A percentile compares a stretch with the other conserved stretches of the same genome.
Evolutionary conservation across 2,888 invertebrate genomes (phyloP).

Genomic region (Drosophila gaucha): DNA sequence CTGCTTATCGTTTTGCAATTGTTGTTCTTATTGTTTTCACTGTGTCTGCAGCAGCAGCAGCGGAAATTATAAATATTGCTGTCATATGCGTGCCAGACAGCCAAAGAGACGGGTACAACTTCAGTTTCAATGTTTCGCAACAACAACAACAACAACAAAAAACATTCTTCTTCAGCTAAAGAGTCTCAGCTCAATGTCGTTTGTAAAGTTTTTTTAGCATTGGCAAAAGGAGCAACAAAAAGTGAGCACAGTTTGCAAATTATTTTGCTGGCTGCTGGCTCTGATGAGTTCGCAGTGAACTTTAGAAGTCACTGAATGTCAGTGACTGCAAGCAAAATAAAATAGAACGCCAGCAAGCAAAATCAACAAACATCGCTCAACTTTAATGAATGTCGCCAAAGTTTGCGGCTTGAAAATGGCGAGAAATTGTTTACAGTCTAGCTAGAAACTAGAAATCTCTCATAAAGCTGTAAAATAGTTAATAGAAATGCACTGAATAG

Average conservation of each 20-base stretch:
- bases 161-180: constrained; percentile 22
- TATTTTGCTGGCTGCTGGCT: constrained; percentile 50
- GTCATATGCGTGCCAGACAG: constrained; percentile 72
- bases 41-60: constrained; percentile 58
- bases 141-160: constrained; percentile 6
- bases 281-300: constrained; percentile 55
- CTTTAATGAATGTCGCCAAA: constrained; percentile 54
- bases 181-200: constrained; percentile 49
- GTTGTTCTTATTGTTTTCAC: constrained; percentile 22
- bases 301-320: constrained; percentile 62
- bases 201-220: constrained; percentile 50
- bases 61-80: constrained; percentile 78
- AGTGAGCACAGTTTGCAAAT: constrained; percentile 53
- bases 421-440: constrained; percentile 31
- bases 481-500: neutral
- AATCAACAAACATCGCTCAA: constrained; percentile 47
- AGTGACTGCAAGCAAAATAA: constrained; percentile 31
- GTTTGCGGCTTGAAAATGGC: constrained; percentile 25
- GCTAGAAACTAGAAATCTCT: constrained; percentile 3
- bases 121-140: constrained; percentile 47
- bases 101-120: constrained; percentile 33
- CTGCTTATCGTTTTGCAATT: constrained; percentile 35
- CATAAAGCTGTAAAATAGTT: neutral
- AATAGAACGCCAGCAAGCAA: constrained; percentile 17
- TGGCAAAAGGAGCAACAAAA: constrained; percentile 24